Percentiles rank a stretch among this genome's conserved stretches.
These are phyloP conservation scores for Emesis castigata DNA, from an alignment of 2,888 invertebrate genomes.

Conservation along the genomic window DNA sequence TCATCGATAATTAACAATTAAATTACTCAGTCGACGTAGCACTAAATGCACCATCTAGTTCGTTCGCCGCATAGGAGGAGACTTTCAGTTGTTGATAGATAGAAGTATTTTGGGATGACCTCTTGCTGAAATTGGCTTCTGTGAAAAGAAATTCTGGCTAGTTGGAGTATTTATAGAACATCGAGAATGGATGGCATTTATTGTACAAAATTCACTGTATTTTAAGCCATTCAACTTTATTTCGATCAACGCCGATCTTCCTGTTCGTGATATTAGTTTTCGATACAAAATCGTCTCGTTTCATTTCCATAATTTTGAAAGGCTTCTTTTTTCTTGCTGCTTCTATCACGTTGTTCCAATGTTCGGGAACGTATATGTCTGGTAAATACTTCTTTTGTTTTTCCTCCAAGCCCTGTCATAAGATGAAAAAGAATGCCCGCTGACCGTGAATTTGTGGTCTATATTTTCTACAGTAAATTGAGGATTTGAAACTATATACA, in stretches of 20 bases:
- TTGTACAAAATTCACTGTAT: constrained; percentile 51
- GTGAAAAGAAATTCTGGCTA: constrained; percentile 50
- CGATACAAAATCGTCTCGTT: constrained; percentile 50
- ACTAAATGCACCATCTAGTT: neutral
- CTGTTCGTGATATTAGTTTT: constrained; percentile 50
- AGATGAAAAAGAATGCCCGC: constrained; percentile 40
- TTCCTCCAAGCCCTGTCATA: constrained; percentile 40
- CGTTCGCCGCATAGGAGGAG: neutral
- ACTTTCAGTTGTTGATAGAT: constrained; percentile 20
- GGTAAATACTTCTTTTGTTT: constrained; percentile 20
- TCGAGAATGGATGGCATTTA: constrained; percentile 46
- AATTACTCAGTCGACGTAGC: neutral
- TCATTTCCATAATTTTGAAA: constrained; percentile 50
- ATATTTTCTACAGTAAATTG: constrained; percentile 39
- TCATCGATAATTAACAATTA: neutral
- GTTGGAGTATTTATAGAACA: constrained; percentile 54
- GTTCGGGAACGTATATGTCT: constrained; percentile 28
- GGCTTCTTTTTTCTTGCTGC: constrained; percentile 54
- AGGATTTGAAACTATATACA: constrained; percentile 43
- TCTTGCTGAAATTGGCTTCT: constrained; percentile 50
- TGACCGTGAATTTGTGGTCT: constrained; percentile 48
- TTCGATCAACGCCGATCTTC: constrained; percentile 32
- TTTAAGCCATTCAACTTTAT: constrained; percentile 48
- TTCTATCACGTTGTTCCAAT: constrained; percentile 36
- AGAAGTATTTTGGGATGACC: constrained; percentile 11